phyloP scores from a whole-genome alignment of 2,888 invertebrate species.

The Standfussiana lucernea region DNA sequence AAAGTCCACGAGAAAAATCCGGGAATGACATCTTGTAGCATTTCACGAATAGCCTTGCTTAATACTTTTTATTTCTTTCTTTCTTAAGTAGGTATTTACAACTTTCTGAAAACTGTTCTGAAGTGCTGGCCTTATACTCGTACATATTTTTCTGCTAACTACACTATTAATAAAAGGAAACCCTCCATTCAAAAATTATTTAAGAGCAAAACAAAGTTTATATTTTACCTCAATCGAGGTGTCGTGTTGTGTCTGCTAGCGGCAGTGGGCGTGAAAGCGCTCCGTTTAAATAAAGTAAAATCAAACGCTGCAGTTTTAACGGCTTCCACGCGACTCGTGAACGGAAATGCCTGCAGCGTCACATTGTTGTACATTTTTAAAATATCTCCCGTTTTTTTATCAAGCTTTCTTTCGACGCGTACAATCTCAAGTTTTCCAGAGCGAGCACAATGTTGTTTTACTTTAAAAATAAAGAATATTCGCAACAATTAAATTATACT shows the following conservation, averaged over 20 bases:
- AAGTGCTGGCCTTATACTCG: background rate
- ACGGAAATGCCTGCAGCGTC: conserved; percentile 64
- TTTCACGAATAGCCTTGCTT: background rate
- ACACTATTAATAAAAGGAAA: background rate
- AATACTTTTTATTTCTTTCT: too few relatives aligned
- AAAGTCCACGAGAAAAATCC: background rate
- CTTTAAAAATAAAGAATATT: conserved; percentile 9
- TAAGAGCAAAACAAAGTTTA: conserved; percentile 34
- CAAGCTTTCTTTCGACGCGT: conserved; percentile 15
- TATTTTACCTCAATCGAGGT: conserved; percentile 41
- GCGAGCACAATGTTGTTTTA: conserved; percentile 9
- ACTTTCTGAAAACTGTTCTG: background rate
- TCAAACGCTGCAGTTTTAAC: conserved; percentile 69
- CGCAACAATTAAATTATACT: conserved; percentile 4
- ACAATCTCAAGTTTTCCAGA: conserved; percentile 32
- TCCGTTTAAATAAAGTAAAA: conserved; percentile 72
- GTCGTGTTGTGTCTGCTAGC: conserved; percentile 45
- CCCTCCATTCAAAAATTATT: conserved; percentile 24
- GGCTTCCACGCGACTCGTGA: conserved; percentile 54
- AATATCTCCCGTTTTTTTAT: conserved; percentile 44
- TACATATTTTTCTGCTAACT: background rate
- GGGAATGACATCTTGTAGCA: conserved; percentile 1
- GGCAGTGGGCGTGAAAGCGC: conserved; percentile 60
- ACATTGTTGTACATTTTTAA: conserved; percentile 56
- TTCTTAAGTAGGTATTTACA: background rate